Conservation (phyloP, 2,888 invertebrate genomes). For the Xestobium rufovillosum region DNA sequence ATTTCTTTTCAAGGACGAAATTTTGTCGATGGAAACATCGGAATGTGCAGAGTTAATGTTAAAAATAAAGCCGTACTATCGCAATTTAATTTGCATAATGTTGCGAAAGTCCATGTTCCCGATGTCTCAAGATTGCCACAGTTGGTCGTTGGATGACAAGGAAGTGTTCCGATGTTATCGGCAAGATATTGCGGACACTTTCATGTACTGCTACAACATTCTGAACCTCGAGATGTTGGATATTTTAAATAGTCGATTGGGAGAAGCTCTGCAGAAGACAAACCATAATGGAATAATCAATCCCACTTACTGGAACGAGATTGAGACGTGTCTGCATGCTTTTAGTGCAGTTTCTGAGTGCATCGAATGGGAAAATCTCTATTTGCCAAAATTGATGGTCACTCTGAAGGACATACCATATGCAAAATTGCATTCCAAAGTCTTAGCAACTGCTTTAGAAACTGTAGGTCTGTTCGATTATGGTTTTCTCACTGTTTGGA, state of each 20-base stretch:
- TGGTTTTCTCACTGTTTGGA: not conserved
- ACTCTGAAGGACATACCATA: slow-evolving; percentile 57
- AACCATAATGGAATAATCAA: slow-evolving; percentile 32
- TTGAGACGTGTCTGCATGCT: slow-evolving; percentile 61
- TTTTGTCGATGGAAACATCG: slow-evolving; percentile 46
- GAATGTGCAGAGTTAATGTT: slow-evolving; percentile 46
- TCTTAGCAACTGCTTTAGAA: slow-evolving; percentile 66
- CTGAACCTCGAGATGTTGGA: slow-evolving; percentile 67
- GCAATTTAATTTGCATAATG: slow-evolving; percentile 66
- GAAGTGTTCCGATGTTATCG: slow-evolving; percentile 71
- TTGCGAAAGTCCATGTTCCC: slow-evolving; percentile 76
- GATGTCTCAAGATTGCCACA: slow-evolving; percentile 41
- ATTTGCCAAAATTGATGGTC: slow-evolving; percentile 53
- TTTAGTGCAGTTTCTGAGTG: slow-evolving; percentile 58
- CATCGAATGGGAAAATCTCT: slow-evolving; percentile 49
- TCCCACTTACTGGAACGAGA: slow-evolving; percentile 47
- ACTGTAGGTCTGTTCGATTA: slow-evolving; percentile 53
- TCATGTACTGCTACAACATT: slow-evolving; percentile 77
- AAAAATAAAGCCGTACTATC: slow-evolving; percentile 69
- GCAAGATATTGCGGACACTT: slow-evolving; percentile 40
- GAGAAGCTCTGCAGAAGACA: slow-evolving; percentile 47
- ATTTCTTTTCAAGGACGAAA: slow-evolving; percentile 52
- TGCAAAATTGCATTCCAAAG: slow-evolving; percentile 50
- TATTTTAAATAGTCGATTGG: slow-evolving; percentile 58
- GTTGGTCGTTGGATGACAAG: slow-evolving; percentile 68